Evolutionary conservation across 2,113 vertebrate genomes (phyloP), one percentile per base, ranked within the genome.

Genomic region (Garra rufa): DNA sequence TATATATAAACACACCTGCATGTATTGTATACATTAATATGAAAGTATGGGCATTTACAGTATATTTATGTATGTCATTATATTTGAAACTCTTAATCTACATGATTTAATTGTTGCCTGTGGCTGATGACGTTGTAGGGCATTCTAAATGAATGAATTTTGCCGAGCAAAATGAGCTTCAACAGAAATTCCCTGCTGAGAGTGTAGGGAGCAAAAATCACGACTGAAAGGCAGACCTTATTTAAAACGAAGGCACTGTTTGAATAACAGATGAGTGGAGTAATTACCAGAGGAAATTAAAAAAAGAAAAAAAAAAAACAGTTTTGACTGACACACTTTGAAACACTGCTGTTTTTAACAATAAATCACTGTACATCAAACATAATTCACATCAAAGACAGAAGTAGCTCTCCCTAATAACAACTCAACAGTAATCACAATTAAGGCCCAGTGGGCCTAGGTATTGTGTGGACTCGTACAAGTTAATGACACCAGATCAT

Each of bases 401-500:
- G 34, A 77, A 77, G 13, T 48, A 48, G 41, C 26, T 21, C n/a
- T 75, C 14, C 2, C 71, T 75, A 48, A 46, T 19, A 65, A 46
- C n/a, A 46, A 21, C 44, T 30, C 24, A 28, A 80, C 11, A 48
- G 24, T 65, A 80, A 65, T 21, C 26, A 43, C 26, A 77, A 46
- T 46, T 50, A 70, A 9, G 59, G 17, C 44, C 26, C 46, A 43
- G 74, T 52, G 71, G 24, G 63, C 69, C 34, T 57, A 7, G 28
- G 43, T 70, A 81, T 81, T 73, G 69, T 82, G 63, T 77, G 50
- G 41, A 65, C 9, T 61, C 14, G 30, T 69, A 69, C 43, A 38
- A 26, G 52, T 46, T 73, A 84, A 71, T 81, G 75, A 81, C 73
- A 76, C 57, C 44, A 76, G 44, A 81, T 59, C 70, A 87, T 30